These are phyloP conservation scores for Sympetrum striolatum DNA, from an alignment of 2,888 invertebrate genomes.

Conservation along the genomic window DNA sequence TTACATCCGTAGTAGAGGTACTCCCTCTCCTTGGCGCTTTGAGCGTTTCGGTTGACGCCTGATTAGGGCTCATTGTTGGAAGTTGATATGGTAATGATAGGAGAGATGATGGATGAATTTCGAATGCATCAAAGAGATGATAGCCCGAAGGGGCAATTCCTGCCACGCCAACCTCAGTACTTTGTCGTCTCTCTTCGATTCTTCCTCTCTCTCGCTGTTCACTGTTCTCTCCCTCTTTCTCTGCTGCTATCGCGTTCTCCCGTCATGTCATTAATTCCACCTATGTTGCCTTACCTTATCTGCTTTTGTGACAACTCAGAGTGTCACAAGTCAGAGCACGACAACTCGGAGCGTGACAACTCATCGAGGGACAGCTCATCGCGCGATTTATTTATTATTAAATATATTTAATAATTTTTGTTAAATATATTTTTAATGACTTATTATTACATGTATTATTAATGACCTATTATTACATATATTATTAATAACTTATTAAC, in stretches of 20 bases:
- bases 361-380: no score
- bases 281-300: no score
- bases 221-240: background rate
- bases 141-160: constrained; percentile 4
- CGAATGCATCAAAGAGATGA: background rate
- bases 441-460: no score
- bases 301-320: no score
- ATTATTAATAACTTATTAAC: no score
- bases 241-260: background rate
- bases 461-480: no score
- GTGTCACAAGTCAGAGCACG: no score
- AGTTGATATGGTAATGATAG: background rate
- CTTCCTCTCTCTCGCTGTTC: background rate
- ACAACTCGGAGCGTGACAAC: no score
- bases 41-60: background rate
- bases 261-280: no score
- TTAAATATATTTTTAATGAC: no score
- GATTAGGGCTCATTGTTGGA: background rate
- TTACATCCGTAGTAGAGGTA: background rate
- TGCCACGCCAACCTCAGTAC: background rate
- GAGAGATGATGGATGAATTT: background rate
- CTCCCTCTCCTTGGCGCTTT: background rate
- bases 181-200: background rate
- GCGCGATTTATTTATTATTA: no score
- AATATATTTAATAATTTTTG: no score